Base-by-base conservation (phyloP, 2,797 vertebrate genomes). In the Psittacula echo region DNA sequence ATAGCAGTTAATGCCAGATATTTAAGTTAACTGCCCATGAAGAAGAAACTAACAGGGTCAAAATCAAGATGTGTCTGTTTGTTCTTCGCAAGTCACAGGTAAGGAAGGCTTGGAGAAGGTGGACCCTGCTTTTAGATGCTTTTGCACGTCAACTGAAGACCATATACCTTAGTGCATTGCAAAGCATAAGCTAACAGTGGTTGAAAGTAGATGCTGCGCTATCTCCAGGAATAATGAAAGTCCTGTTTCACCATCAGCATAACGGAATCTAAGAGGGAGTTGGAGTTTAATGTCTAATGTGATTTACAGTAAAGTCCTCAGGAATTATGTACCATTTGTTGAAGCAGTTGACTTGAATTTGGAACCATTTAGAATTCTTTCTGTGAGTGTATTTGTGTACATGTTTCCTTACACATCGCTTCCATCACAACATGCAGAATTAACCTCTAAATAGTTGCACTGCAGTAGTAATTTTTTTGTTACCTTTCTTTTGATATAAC, bases 401-500 rank as follows among this genome's bases (percentile, higher is more conserved):
- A 5, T 44, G 15, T 73, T 91, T 88, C 20, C n/a, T 93, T 65
- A 45, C 17, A 24, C 37, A 32, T 4, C 0, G 0, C n/a, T 87
- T 92, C 29, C 51, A 66, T 56, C 45, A 60, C 73, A 86, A 39
- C 26, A 73, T 23, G 18, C 21, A 71, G 44, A 79, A 85, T 75
- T 61, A 47, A 47, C 15, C 21, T 79, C 21, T 64, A 23, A 67
- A 30, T 64, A 3, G 19, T 53, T 90, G 30, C 11, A 39, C 29
- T 87, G 53, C 58, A 85, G 24, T 53, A 87, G 32, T 53, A 45
- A 39, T 21, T 65, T 12, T 60, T 37, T 53, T 79, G 60, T 65
- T 76, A 94, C 29, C 82, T 91, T 67, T 85, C 87, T 84, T 92
- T 92, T 90, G 44, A 75, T 95, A 89, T n/a, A 27, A 18, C 7